Conservation (phyloP, 1,140 invertebrate genomes). For the Rhyacophila brunnea region DNA sequence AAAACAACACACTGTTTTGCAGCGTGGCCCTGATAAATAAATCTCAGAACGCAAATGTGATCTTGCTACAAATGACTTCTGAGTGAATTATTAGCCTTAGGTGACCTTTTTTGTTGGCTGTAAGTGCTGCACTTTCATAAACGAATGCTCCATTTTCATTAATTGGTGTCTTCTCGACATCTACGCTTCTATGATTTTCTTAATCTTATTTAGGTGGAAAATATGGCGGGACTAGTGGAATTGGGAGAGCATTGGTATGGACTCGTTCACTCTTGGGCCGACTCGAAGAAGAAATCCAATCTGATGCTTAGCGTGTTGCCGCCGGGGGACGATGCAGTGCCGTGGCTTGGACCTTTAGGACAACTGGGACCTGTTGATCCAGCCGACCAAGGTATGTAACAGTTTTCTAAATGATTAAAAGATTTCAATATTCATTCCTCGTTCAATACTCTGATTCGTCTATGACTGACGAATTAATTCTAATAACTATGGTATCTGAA, state of each 20-base stretch:
- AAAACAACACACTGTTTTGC: too few relatives aligned
- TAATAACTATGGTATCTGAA: background rate
- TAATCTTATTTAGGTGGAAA: constrained; percentile 65
- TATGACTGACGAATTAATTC: too few relatives aligned
- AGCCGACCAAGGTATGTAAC: constrained; percentile 11
- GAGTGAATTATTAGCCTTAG: too few relatives aligned
- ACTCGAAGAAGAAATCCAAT: constrained; percentile 94
- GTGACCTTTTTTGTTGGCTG: too few relatives aligned
- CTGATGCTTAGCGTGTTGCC: constrained; percentile 87
- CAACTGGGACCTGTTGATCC: constrained; percentile 65
- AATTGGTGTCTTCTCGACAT: background rate
- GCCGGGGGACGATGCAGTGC: constrained; percentile 74
- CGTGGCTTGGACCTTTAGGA: constrained; percentile 84
- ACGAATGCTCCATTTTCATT: too few relatives aligned
- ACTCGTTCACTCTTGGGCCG: constrained; percentile 90
- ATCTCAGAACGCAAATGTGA: too few relatives aligned
- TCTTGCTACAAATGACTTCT: too few relatives aligned
- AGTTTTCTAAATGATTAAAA: too few relatives aligned
- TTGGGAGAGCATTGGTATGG: constrained; percentile 90
- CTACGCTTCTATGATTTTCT: background rate
- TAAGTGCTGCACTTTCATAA: too few relatives aligned
- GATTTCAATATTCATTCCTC: too few relatives aligned
- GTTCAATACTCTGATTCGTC: too few relatives aligned
- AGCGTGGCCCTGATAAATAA: too few relatives aligned
- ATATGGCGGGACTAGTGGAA: constrained; percentile 77